Evolutionary conservation across 2,888 invertebrate species (phyloP), one percentile per base, ranked within the genome.

Genomic region (Gymnocheta viridis): DNA sequence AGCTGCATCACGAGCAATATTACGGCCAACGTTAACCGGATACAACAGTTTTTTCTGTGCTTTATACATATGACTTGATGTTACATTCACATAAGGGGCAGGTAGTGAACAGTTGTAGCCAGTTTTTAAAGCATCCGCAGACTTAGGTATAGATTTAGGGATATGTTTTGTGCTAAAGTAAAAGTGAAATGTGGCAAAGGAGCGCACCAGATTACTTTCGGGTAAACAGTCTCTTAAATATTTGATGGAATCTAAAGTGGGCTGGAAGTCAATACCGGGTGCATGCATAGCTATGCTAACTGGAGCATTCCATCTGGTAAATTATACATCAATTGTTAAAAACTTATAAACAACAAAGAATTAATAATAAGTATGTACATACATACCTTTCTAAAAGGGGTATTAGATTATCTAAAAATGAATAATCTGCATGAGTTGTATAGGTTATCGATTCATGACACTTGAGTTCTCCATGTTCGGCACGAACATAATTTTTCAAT

Each of bases 391-490:
- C 95, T 90, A 97, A 93, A 88, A 98, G 93, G 82, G 97, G 96
- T 91, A 95, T 94, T 88, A 98, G 93, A 92, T 98, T 98, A 92
- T 98, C 96, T 89, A 98, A 94, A 93, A 97, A 98, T 87, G 97
- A 96, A 92, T 95, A 97, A 89, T 98, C 98, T 4, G 96, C 97
- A 91, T 98, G 98, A 14, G 98, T 98, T 41, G 98, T 97, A 90
- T 98, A 97, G 0, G 98, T 98, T 86, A 98, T 94, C 87, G 95
- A 95, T 92, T 97, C 96, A 92, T 96, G 96, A 92, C 97, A 97
- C 89, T 93, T 93, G 66, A 96, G 91, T 54, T 93, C 91, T 19
- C 94, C 94, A 88, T 94, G 94, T 81, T 95, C 95, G 79, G 96
- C 96, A 49, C 94, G 94, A 86, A 97, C 94, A 90, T 96, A 97